Conservation (phyloP, 2,797 vertebrate genomes). For the Halcyon leucocephala region DNA sequence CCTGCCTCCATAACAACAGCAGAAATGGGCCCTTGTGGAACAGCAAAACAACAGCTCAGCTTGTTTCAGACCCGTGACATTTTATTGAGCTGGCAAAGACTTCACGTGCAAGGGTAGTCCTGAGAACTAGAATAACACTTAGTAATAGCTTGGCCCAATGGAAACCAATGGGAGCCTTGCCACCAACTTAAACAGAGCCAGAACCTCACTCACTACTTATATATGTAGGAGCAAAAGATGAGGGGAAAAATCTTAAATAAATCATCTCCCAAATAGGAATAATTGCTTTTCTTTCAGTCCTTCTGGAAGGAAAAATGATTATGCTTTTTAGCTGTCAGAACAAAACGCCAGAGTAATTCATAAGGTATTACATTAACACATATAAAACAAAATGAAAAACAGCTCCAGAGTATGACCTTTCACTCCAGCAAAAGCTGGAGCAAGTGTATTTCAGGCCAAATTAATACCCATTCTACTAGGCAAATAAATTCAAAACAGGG, state of each 20-base stretch:
- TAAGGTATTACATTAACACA: slow-evolving; percentile 83
- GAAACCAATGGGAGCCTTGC: slow-evolving; percentile 21
- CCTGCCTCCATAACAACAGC: neutral
- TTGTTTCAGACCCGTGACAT: neutral
- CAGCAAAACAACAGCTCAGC: neutral
- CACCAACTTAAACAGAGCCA: neutral
- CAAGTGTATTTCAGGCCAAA: slow-evolving; percentile 78
- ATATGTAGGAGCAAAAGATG: slow-evolving; percentile 61
- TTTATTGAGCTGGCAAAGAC: slow-evolving; percentile 42
- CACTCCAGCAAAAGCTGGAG: slow-evolving; percentile 78
- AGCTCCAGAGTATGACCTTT: slow-evolving; percentile 79
- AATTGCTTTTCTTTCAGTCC: slow-evolving; percentile 76
- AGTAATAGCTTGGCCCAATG: neutral
- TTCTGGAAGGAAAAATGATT: slow-evolving; percentile 78
- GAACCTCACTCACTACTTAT: slow-evolving; percentile 21
- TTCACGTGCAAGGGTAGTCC: neutral
- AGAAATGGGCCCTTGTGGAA: neutral
- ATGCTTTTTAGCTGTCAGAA: slow-evolving; percentile 84
- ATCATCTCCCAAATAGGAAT: slow-evolving; percentile 75
- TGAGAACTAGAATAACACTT: neutral
- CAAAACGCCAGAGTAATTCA: slow-evolving; percentile 78
- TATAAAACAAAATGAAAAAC: slow-evolving; percentile 83
- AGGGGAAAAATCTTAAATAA: slow-evolving; percentile 74
- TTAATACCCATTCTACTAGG: slow-evolving; percentile 76
- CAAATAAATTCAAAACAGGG: slow-evolving; percentile 78